Percentiles rank a stretch among this genome's conserved stretches.
These are phyloP conservation scores for Drosophila biarmipes DNA, from an alignment of 1,140 invertebrate species.

Conservation along the genomic window DNA sequence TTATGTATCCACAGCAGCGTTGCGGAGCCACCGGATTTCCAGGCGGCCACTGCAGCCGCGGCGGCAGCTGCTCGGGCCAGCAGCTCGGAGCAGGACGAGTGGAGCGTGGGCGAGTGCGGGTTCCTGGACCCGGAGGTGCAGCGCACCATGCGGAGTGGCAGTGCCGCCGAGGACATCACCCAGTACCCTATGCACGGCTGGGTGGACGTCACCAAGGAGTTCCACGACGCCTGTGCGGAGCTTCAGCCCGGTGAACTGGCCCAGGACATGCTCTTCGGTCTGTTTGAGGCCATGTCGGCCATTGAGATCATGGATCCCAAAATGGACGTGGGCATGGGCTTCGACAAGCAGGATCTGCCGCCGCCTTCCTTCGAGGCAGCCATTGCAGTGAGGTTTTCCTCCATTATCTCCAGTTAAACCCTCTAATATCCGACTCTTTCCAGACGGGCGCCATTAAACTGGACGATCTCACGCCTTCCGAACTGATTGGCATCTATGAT, in stretches of 20 bases:
- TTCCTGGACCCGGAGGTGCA: slow-evolving; percentile 70
- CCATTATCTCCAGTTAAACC: neutral
- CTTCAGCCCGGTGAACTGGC: slow-evolving; percentile 94
- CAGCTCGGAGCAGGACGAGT: slow-evolving; percentile 58
- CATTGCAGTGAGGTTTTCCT: slow-evolving; percentile 87
- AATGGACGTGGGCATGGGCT: slow-evolving; percentile 99
- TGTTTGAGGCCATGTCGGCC: slow-evolving; percentile 99
- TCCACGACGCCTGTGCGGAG: slow-evolving; percentile 89
- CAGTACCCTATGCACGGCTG: slow-evolving; percentile 85
- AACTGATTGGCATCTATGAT: slow-evolving; percentile 96
- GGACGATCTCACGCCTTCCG: slow-evolving; percentile 89
- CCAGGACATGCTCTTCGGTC: slow-evolving; percentile 95
- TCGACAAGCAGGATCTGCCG: slow-evolving; percentile 93
- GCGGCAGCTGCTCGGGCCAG: slow-evolving; percentile 59
- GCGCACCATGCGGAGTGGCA: slow-evolving; percentile 57
- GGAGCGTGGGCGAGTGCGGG: slow-evolving; percentile 64
- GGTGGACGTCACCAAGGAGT: slow-evolving; percentile 90
- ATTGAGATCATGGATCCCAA: slow-evolving; percentile 99
- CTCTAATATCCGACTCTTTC: slow-evolving; percentile 37
- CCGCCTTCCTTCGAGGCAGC: slow-evolving; percentile 95
- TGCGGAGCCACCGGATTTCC: slow-evolving; percentile 60
- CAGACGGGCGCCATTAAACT: slow-evolving; percentile 91
- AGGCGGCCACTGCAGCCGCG: slow-evolving; percentile 68
- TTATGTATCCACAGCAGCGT: slow-evolving; percentile 13
- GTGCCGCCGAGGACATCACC: slow-evolving; percentile 71